Evolutionary conservation across 2,113 vertebrate genomes (phyloP).

Genomic region (Limanda limanda): DNA sequence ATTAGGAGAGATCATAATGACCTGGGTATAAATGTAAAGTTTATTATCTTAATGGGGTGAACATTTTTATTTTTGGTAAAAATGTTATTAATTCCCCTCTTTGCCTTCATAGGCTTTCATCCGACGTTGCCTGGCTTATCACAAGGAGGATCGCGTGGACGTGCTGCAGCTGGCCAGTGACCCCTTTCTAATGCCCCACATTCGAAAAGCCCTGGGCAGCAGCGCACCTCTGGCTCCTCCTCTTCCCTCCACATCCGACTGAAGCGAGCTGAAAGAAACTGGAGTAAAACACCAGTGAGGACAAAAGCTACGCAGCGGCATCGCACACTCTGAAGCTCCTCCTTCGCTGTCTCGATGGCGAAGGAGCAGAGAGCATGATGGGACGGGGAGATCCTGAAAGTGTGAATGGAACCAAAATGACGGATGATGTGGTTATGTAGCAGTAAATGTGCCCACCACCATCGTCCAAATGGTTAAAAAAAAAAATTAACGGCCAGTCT

Average conservation of each 20-base stretch:
- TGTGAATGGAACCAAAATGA: constrained; percentile 53
- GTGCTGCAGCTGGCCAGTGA: constrained; percentile 94
- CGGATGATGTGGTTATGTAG: constrained; percentile 12
- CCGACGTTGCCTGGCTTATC: constrained; percentile 93
- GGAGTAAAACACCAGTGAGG: constrained; percentile 20
- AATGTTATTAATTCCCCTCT: background rate
- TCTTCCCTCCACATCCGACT: constrained; percentile 91
- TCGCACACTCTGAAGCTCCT: constrained; percentile 33
- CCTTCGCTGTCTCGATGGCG: constrained; percentile 11
- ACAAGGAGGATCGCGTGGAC: constrained; percentile 94
- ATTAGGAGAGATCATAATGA: too few relatives aligned
- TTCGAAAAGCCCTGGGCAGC: constrained; percentile 91
- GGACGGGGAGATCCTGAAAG: constrained; percentile 23
- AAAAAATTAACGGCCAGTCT: constrained; percentile 45
- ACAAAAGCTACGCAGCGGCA: constrained; percentile 29
- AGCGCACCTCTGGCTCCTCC: constrained; percentile 84
- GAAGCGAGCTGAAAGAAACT: constrained; percentile 58
- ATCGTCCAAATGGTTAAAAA: constrained; percentile 44
- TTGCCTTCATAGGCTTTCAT: constrained; percentile 88
- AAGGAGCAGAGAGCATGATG: constrained; percentile 28
- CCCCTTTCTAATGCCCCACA: constrained; percentile 93
- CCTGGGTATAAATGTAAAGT: too few relatives aligned
- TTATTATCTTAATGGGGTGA: background rate
- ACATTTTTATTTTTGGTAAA: background rate
- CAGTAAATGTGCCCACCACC: constrained; percentile 33